These are phyloP conservation scores for Nettapus auritus DNA, from an alignment of 2,113 vertebrate genomes.

Conservation along the genomic window DNA sequence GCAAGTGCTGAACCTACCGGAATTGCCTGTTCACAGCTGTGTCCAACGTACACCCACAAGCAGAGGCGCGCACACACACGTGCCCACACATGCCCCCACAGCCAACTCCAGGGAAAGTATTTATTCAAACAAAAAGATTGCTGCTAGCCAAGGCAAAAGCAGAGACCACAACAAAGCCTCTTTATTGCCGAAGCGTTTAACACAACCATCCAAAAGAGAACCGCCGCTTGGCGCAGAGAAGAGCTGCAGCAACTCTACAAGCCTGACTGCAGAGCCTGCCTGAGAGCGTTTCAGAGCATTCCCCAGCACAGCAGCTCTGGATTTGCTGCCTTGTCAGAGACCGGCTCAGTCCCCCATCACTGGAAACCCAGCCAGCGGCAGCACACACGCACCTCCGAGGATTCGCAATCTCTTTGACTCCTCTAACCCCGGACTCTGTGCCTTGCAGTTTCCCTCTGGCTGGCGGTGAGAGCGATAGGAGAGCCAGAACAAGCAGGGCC, in stretches of 20 bases:
- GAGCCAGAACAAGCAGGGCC: neutral
- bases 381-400: neutral
- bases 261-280: neutral
- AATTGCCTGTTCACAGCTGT: constrained; percentile 13
- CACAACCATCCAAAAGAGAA: constrained; percentile 48
- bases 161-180: constrained; percentile 66
- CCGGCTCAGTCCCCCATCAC: neutral
- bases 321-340: constrained; percentile 35
- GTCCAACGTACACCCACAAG: neutral
- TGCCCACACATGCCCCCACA: neutral
- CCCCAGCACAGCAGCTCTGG: neutral
- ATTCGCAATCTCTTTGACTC: constrained; percentile 36
- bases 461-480: neutral
- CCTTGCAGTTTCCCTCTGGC: neutral
- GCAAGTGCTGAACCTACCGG: constrained; percentile 30
- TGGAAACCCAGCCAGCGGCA: constrained; percentile 21
- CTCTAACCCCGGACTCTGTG: neutral
- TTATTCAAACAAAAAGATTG: constrained; percentile 32
- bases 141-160: constrained; percentile 50
- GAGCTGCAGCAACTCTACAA: constrained; percentile 18
- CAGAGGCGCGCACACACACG: neutral
- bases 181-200: constrained; percentile 33
- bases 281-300: neutral
- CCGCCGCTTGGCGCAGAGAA: constrained; percentile 1
- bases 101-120: constrained; percentile 12